Conservation (phyloP, 2,888 invertebrate genomes). For the Teleogryllus oceanicus region DNA sequence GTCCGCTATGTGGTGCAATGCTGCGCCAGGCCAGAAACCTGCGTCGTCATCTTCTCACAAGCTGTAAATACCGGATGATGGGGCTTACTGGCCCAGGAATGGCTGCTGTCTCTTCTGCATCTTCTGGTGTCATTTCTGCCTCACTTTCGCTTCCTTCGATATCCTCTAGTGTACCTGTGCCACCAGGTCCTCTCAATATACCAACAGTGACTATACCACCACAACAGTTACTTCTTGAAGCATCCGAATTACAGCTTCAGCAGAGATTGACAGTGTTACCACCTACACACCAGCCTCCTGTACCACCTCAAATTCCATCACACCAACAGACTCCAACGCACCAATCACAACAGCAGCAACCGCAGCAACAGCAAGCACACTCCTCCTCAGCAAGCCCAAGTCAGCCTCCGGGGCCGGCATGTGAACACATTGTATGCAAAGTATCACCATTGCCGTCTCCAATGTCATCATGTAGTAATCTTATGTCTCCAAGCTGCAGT, state of each 20-base stretch:
- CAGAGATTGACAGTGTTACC: neutral
- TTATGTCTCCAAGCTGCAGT: conserved; percentile 25
- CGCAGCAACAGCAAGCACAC: neutral
- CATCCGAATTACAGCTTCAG: neutral
- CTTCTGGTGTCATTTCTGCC: neutral
- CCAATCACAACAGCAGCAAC: neutral
- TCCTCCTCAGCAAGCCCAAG: neutral
- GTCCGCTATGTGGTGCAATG: conserved; percentile 58
- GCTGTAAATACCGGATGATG: conserved; percentile 46
- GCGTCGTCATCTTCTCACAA: conserved; percentile 53
- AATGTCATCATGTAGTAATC: neutral
- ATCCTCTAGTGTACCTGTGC: neutral
- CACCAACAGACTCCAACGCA: neutral
- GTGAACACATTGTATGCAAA: conserved; percentile 35
- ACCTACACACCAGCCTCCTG: neutral
- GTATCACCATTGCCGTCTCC: conserved; percentile 34
- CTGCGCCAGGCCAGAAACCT: conserved; percentile 59
- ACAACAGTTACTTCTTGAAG: neutral
- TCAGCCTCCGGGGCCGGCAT: conserved; percentile 18
- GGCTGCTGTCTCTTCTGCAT: neutral
- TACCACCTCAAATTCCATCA: neutral
- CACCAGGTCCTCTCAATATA: too few species aligned
- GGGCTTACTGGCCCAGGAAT: neutral
- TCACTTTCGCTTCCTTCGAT: neutral
- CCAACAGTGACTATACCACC: neutral